Evolutionary conservation across 1,140 invertebrate species (phyloP).

Genomic region (Rhagoletis zephyria): DNA sequence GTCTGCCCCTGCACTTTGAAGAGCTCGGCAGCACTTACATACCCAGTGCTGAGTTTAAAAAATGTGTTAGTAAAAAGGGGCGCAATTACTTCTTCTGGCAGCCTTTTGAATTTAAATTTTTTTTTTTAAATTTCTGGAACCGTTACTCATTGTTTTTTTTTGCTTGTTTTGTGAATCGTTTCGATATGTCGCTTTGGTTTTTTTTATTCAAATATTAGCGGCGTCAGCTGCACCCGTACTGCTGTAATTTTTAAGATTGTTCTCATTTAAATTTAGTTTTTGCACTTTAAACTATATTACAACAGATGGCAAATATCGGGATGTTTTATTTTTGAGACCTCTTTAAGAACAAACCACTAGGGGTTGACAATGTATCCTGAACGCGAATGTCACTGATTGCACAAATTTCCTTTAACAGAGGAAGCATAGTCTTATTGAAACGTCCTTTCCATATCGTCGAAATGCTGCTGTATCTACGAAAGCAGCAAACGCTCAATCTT

Average conservation of each 20-base stretch:
- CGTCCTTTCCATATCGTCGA: too few relatives aligned
- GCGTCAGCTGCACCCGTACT: constrained; percentile 17
- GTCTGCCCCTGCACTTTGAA: neutral
- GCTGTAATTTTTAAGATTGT: neutral
- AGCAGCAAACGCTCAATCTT: too few relatives aligned
- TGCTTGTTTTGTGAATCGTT: neutral
- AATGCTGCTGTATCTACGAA: too few relatives aligned
- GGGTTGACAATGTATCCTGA: too few relatives aligned
- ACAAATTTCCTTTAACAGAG: too few relatives aligned
- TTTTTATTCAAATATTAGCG: neutral
- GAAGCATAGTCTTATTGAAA: too few relatives aligned
- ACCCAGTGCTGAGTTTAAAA: neutral
- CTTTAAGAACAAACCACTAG: too few relatives aligned
- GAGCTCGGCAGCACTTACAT: neutral
- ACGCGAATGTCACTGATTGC: too few relatives aligned
- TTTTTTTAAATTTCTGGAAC: neutral
- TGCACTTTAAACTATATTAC: neutral
- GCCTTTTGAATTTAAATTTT: neutral
- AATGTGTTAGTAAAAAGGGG: neutral
- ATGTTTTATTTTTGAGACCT: too few relatives aligned
- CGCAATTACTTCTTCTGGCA: neutral
- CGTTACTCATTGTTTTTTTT: neutral
- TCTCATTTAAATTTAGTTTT: neutral
- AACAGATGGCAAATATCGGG: neutral
- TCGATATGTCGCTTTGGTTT: neutral